phyloP scores from a whole-genome alignment of 2,113 vertebrate genomes.

The Fulica atra region DNA sequence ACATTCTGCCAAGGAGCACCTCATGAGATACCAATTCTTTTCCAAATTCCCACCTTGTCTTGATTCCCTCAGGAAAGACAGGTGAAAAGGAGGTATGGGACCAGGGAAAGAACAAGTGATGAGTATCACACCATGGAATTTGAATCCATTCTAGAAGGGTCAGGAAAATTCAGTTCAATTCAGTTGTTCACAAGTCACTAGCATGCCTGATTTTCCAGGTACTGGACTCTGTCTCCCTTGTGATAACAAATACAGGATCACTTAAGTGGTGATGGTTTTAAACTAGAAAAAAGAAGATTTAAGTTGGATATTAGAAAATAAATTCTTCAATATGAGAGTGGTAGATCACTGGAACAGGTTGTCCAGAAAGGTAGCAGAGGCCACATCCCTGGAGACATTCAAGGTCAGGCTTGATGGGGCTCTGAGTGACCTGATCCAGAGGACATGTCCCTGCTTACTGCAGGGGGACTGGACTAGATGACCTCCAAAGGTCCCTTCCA shows the following conservation, averaged over 20 bases:
- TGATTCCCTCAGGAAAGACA: not conserved
- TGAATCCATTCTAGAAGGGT: not conserved
- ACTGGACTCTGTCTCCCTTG: not conserved
- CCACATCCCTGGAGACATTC: no score
- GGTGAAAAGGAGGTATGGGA: not conserved
- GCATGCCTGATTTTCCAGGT: not conserved
- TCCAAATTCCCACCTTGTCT: not conserved
- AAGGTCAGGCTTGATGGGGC: no score
- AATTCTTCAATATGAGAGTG: no score
- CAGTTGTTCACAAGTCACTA: not conserved
- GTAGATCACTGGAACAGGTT: no score
- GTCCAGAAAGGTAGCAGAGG: no score
- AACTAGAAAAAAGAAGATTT: no score
- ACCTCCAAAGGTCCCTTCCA: no score
- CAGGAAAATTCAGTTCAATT: not conserved
- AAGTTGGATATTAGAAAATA: no score
- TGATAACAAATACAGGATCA: not conserved
- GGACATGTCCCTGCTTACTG: no score
- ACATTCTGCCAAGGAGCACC: not conserved
- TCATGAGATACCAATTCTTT: not conserved
- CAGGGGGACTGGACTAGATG: no score
- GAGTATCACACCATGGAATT: not conserved
- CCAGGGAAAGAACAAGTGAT: fast-evolving
- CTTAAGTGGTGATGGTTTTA: not conserved
- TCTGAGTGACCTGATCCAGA: no score